phyloP scores from a whole-genome alignment of 2,797 vertebrate species.

The Adelosebastes latens region DNA sequence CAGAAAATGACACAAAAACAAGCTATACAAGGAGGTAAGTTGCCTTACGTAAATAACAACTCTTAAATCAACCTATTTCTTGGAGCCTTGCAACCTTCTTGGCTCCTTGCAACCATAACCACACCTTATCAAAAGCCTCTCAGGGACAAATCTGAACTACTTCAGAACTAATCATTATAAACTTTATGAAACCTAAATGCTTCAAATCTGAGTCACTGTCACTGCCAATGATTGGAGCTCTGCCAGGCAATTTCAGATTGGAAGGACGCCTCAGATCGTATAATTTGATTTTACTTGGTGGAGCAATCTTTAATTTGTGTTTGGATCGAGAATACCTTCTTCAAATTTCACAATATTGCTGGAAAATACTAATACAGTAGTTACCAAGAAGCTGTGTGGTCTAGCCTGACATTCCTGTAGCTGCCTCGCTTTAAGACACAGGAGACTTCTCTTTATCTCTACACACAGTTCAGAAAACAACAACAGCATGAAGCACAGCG shows the following conservation, averaged over 20 bases:
- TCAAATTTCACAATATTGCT: not conserved
- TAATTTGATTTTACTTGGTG: conserved; percentile 12
- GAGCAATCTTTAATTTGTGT: conserved; percentile 12
- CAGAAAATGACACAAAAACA: not conserved
- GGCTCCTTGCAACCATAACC: no score
- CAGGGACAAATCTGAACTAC: not conserved
- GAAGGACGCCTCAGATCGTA: not conserved
- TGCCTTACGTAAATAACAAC: not conserved
- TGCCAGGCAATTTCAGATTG: conserved; percentile 22
- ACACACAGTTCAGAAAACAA: conserved; percentile 16
- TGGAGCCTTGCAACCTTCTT: not conserved
- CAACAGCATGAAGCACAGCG: not conserved
- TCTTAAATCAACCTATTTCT: not conserved
- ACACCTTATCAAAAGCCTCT: conserved; percentile 1
- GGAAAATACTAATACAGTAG: not conserved
- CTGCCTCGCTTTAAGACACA: not conserved
- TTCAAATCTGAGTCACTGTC: not conserved
- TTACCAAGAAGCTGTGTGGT: not conserved
- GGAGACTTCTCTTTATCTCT: not conserved
- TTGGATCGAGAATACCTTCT: conserved; percentile 7
- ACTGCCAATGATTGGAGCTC: not conserved
- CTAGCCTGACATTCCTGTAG: not conserved
- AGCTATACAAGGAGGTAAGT: not conserved
- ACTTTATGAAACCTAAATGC: conserved; percentile 1
- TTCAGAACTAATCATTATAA: not conserved